Evolutionary conservation across 2,888 invertebrate genomes (phyloP), one percentile per base, ranked within the genome.

Genomic region (Lepidochitona cinerea): DNA sequence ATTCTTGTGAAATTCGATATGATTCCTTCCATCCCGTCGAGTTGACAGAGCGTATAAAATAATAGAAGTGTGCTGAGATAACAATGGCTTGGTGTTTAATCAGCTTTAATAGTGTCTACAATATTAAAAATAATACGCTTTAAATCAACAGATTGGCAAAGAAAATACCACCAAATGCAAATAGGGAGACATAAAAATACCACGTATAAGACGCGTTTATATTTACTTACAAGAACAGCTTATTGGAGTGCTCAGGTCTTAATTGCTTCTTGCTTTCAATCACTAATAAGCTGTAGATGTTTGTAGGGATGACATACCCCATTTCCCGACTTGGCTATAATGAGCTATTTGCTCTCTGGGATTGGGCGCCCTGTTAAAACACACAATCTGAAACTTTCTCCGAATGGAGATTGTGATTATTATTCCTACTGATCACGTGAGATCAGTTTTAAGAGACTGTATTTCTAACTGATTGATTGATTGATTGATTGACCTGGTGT

Each of bases 41-140:
- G 9, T 23, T 59, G 9, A 59, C 59, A 29, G 32, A 29, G 26
- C 14, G 4, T 29, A 59, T 59, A 59, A 59, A 59, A 59, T 59
- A 59, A 59, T 23, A 29, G 59, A 59, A 23, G 23, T 59, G 59
- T 29, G 26, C 23, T 59, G 59, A n/a, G n/a, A n/a, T n/a, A n/a
- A n/a, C n/a, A n/a, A n/a, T n/a, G 59, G 59, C 32, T 23, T 23
- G 59, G 59, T 59, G 32, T 59, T 59, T 59, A 32, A 29, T 59
- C 59, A 59, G 59, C 4, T 18, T 29, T 59, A 59, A 59, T 59
- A 29, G 32, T 29, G 59, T 59, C 59, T 32, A 59, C 59, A 59
- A 59, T 59, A 59, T 59, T 59, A 59, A 59, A 59, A 59, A 59
- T 59, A 29, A 59, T 59, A 29, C 59, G 29, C 49, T 32, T 59